These are phyloP conservation scores for Saturnia japonica DNA, from an alignment of 2,888 invertebrate species.

Conservation along the genomic window DNA sequence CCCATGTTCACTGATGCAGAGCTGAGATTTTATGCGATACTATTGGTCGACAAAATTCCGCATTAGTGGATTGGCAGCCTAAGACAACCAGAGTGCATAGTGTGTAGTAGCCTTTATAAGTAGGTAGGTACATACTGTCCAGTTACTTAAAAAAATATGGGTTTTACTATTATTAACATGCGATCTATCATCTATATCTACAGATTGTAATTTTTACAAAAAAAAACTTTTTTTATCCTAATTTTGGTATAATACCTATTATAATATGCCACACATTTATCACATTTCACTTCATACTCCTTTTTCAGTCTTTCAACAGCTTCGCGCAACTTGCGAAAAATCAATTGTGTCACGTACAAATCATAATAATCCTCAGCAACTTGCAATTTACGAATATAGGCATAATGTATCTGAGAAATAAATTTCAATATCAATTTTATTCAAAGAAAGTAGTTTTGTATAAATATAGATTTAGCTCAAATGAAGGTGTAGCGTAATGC, in stretches of 20 bases:
- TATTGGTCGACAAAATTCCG: too few species aligned
- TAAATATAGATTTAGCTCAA: neutral
- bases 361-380: slow-evolving; percentile 89
- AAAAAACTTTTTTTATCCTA: neutral
- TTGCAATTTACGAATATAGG: slow-evolving; percentile 80
- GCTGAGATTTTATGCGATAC: too few species aligned
- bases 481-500: neutral
- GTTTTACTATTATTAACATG: neutral
- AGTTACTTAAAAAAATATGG: too few species aligned
- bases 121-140: too few species aligned
- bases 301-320: slow-evolving; percentile 66
- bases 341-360: slow-evolving; percentile 78
- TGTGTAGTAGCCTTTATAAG: too few species aligned
- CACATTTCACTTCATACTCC: slow-evolving; percentile 72
- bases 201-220: neutral
- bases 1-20: too few species aligned
- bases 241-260: slow-evolving; percentile 58
- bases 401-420: slow-evolving; percentile 65
- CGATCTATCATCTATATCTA: neutral
- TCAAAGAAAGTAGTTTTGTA: neutral
- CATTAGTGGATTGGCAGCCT: too few species aligned
- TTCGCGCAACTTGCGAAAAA: slow-evolving; percentile 76
- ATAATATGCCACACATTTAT: slow-evolving; percentile 70
- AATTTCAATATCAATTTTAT: slow-evolving; percentile 17
- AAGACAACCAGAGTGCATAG: too few species aligned